Percentiles rank a stretch among this genome's conserved stretches.
These are phyloP conservation scores for Nipponia nippon DNA, from an alignment of 2,113 vertebrate genomes.

Conservation along the genomic window DNA sequence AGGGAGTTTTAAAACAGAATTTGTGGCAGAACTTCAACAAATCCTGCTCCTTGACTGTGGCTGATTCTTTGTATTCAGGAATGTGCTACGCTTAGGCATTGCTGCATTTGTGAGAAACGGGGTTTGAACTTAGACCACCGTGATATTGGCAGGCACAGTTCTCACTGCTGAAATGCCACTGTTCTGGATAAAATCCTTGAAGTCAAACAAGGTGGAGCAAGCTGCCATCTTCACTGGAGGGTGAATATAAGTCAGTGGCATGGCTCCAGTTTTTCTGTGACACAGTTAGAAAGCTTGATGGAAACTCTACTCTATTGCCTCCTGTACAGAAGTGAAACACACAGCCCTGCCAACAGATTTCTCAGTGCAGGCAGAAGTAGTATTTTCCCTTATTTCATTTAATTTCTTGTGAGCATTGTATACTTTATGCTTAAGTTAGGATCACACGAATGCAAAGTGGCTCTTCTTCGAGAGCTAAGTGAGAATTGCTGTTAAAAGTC, in stretches of 20 bases:
- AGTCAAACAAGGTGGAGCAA: background rate
- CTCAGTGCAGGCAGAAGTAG: background rate
- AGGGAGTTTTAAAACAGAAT: conserved; percentile 32
- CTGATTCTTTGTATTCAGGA: background rate
- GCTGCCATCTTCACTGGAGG: background rate
- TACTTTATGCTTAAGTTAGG: background rate
- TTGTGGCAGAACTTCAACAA: conserved; percentile 18
- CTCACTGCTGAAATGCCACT: background rate
- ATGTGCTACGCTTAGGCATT: background rate
- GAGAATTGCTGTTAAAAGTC: background rate
- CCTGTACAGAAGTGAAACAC: background rate
- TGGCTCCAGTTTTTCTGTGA: conserved; percentile 4
- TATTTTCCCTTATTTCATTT: background rate
- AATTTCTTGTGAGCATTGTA: background rate
- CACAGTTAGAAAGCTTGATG: background rate
- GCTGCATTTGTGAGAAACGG: background rate
- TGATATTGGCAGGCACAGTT: background rate
- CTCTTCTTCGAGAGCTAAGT: background rate
- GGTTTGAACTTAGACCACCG: background rate
- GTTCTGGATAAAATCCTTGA: background rate
- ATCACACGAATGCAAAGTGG: background rate
- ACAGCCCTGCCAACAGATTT: background rate
- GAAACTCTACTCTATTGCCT: background rate
- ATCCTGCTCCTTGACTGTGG: background rate
- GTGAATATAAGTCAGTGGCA: background rate